phyloP scores from a whole-genome alignment of 2,113 vertebrate species.

The Gambusia holbrooki region DNA sequence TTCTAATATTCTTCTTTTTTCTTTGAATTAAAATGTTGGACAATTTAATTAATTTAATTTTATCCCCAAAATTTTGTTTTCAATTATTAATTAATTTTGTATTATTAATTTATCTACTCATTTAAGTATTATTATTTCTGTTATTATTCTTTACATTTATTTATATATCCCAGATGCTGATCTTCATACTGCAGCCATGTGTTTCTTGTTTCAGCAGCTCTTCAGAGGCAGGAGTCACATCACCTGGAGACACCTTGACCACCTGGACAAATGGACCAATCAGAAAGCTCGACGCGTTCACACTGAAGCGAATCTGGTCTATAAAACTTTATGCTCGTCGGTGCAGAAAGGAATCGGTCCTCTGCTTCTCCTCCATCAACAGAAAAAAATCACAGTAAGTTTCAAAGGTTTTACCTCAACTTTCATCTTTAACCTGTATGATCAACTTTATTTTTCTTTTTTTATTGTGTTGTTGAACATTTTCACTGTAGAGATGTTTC shows the following conservation, averaged over 20 bases:
- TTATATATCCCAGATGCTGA: too few species aligned
- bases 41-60: too few species aligned
- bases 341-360: accelerated
- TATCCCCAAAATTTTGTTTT: too few species aligned
- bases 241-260: neutral
- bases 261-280: constrained; percentile 64
- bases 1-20: too few species aligned
- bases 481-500: neutral
- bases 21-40: too few species aligned
- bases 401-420: neutral
- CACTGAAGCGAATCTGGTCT: neutral
- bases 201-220: neutral
- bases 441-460: neutral
- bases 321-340: constrained; percentile 66
- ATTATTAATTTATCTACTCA: too few species aligned
- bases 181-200: too few species aligned
- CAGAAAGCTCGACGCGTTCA: constrained; percentile 9
- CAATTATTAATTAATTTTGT: too few species aligned
- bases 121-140: too few species aligned
- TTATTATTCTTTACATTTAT: too few species aligned
- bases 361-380: neutral
- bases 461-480: neutral
- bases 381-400: constrained; percentile 18
- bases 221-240: constrained; percentile 56
- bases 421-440: neutral